Evolutionary conservation across 2,888 invertebrate species (phyloP).

Genomic region (Cremastinae sp.): DNA sequence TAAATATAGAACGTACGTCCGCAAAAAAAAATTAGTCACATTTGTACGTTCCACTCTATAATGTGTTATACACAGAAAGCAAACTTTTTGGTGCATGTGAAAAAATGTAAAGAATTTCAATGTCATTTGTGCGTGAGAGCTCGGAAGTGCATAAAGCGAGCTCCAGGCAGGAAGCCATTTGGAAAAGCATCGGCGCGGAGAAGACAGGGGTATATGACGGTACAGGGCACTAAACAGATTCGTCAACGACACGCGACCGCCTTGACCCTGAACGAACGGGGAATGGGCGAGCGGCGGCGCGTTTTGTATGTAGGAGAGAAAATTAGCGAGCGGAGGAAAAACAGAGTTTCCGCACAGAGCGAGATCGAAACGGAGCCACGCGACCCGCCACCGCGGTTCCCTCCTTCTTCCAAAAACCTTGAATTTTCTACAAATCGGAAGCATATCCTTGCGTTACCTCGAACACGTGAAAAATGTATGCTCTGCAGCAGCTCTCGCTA

Average conservation of each 20-base stretch:
- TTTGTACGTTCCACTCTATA: no score
- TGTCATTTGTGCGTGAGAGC: constrained; percentile 17
- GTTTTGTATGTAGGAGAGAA: constrained; percentile 45
- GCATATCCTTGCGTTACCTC: constrained; percentile 45
- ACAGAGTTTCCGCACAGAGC: neutral
- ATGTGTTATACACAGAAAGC: no score
- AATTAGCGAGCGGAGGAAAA: constrained; percentile 39
- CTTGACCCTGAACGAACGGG: constrained; percentile 63
- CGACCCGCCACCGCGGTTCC: constrained; percentile 56
- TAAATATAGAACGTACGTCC: no score
- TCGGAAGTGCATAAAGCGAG: constrained; percentile 18
- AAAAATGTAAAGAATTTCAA: neutral
- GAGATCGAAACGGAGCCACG: constrained; percentile 49
- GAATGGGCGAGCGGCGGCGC: constrained; percentile 44
- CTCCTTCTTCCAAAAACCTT: constrained; percentile 42
- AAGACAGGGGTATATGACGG: constrained; percentile 61
- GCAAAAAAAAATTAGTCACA: no score
- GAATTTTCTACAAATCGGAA: constrained; percentile 54
- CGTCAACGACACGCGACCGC: constrained; percentile 76
- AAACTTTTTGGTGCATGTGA: constrained; percentile 23
- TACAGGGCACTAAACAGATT: constrained; percentile 69
- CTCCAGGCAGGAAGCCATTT: constrained; percentile 50
- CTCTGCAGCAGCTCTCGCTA: constrained; percentile 28
- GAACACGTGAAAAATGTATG: constrained; percentile 18
- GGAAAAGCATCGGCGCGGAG: no score